A percentile compares a stretch with the other conserved stretches of the same genome.
Evolutionary conservation across 1,140 invertebrate species (phyloP).

Genomic region (Solenopsis fugax): DNA sequence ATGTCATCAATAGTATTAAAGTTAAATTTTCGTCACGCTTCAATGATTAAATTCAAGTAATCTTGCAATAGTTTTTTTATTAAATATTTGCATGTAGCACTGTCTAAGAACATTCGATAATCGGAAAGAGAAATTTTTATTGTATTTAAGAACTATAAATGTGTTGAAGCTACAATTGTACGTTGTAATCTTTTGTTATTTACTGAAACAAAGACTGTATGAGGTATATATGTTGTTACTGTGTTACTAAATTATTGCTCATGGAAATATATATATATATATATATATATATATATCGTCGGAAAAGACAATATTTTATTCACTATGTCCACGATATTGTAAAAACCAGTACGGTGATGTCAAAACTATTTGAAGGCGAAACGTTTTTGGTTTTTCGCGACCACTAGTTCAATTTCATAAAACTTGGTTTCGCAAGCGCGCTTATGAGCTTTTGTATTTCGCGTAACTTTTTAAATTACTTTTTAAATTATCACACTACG

Average conservation of each 20-base stretch:
- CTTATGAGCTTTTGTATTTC: slow-evolving; percentile 8
- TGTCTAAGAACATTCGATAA: not conserved
- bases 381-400: not conserved
- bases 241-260: not conserved
- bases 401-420: not conserved
- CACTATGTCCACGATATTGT: not conserved
- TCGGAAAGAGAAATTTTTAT: not conserved
- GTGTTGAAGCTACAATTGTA: too few species aligned
- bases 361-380: slow-evolving; percentile 7
- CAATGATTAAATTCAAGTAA: not conserved
- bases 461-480: slow-evolving; percentile 23
- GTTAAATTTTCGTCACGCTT: not conserved
- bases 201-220: not conserved
- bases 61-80: not conserved
- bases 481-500: slow-evolving; percentile 16
- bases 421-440: slow-evolving; percentile 1
- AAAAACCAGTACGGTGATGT: not conserved
- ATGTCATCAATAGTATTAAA: slow-evolving; percentile 5
- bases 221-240: not conserved
- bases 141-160: too few species aligned
- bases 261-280: not conserved
- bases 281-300: too few species aligned
- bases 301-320: not conserved
- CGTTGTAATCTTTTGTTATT: not conserved
- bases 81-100: not conserved